These are phyloP conservation scores for Heterotilapia buettikoferi DNA, from an alignment of 2,113 vertebrate species.

Conservation along the genomic window DNA sequence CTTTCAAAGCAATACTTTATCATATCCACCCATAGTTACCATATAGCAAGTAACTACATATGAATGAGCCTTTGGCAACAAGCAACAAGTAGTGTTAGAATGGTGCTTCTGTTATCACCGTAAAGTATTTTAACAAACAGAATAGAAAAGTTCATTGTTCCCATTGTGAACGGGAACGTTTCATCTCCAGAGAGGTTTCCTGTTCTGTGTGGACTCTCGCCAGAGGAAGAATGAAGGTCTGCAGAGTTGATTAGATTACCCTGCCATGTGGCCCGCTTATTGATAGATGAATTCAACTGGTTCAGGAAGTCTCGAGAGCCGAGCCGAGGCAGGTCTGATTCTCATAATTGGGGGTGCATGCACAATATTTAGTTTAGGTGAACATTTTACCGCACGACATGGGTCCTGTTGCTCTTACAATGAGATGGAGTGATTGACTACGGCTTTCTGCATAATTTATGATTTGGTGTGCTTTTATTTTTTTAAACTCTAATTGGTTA, in stretches of 20 bases:
- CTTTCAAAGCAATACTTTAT: not conserved
- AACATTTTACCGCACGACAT: not conserved
- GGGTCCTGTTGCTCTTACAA: not conserved
- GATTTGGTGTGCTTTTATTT: not conserved
- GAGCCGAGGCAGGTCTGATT: not conserved
- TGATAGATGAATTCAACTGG: slow-evolving; percentile 6
- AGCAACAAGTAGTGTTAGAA: not conserved
- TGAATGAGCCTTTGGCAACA: not conserved
- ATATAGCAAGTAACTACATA: not conserved
- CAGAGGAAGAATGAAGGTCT: slow-evolving; percentile 5
- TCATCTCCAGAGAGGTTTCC: slow-evolving; percentile 28
- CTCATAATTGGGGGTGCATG: not conserved
- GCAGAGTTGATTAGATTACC: slow-evolving; percentile 50
- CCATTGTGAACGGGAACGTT: not conserved
- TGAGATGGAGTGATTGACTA: not conserved
- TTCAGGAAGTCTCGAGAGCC: not conserved
- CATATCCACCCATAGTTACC: not conserved
- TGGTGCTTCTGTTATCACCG: not conserved
- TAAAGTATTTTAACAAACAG: not conserved
- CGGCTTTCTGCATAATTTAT: not conserved
- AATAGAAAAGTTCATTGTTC: slow-evolving; percentile 3
- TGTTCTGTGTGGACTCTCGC: slow-evolving; percentile 14
- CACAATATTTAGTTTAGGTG: not conserved
- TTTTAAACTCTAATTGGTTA: not conserved
- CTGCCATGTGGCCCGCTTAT: slow-evolving; percentile 28